Percentiles rank a stretch among this genome's conserved stretches.
Conservation (phyloP, 2,888 invertebrate genomes). For the Tetragonula carbonaria region DNA sequence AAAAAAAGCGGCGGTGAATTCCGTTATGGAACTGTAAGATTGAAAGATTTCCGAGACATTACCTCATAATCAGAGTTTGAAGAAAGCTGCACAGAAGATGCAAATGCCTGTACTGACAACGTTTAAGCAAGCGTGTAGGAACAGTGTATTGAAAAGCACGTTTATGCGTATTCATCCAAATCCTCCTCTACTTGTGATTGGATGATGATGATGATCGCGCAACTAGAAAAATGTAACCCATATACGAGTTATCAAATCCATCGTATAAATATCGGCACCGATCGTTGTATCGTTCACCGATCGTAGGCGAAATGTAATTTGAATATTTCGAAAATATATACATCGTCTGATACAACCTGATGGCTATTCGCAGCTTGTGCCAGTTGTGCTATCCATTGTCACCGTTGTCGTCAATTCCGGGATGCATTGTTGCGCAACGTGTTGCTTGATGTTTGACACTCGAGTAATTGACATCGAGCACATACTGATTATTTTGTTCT, state of each 20-base stretch:
- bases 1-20: not conserved
- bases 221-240: not conserved
- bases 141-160: conserved; percentile 80
- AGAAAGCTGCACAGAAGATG: not conserved
- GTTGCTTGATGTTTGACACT: not conserved
- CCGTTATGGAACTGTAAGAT: not conserved
- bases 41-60: not conserved
- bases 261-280: too few species aligned
- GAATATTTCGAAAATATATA: not conserved
- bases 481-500: not conserved
- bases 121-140: conserved; percentile 79
- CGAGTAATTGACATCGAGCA: not conserved
- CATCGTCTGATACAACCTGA: conserved; percentile 12
- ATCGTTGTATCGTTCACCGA: not conserved
- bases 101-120: not conserved
- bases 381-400: not conserved
- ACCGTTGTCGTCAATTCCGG: not conserved
- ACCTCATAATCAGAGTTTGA: not conserved
- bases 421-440: not conserved
- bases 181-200: conserved; percentile 50
- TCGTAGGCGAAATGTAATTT: not conserved
- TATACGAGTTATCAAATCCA: not conserved
- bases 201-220: not conserved
- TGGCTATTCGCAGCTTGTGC: not conserved
- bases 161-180: conserved; percentile 75